phyloP scores from a whole-genome alignment of 2,888 invertebrate genomes.

The Orthonychiurus folsomi region DNA sequence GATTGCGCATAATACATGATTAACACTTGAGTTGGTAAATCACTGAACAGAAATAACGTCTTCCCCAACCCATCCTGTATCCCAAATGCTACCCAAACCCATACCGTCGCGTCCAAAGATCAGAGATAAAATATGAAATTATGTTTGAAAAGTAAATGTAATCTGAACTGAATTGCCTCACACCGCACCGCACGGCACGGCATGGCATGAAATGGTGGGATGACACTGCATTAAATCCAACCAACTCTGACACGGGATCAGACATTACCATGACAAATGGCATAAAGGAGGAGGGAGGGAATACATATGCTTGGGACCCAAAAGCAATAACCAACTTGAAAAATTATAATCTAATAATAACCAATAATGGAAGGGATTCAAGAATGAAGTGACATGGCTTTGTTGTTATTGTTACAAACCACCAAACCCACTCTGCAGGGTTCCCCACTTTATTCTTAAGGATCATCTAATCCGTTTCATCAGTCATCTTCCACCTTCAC shows the following conservation, averaged over 20 bases:
- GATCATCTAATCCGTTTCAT: neutral
- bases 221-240: neutral
- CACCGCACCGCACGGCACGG: neutral
- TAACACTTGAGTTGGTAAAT: too few species aligned
- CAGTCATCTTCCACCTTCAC: neutral
- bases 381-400: neutral
- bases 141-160: neutral
- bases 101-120: too few species aligned
- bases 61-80: too few species aligned
- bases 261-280: neutral
- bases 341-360: constrained; percentile 1
- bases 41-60: too few species aligned
- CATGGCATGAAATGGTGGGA: neutral
- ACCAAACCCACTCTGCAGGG: constrained; percentile 1
- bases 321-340: too few species aligned
- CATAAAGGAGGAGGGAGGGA: too few species aligned
- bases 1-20: too few species aligned
- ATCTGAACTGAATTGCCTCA: constrained; percentile 1
- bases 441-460: neutral
- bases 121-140: neutral
- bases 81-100: too few species aligned
- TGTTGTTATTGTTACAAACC: neutral
- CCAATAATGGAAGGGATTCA: neutral
- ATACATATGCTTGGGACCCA: neutral
- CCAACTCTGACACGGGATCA: neutral